Evolutionary conservation across 2,888 invertebrate species (phyloP).

Genomic region (Chrysodeixis includens): DNA sequence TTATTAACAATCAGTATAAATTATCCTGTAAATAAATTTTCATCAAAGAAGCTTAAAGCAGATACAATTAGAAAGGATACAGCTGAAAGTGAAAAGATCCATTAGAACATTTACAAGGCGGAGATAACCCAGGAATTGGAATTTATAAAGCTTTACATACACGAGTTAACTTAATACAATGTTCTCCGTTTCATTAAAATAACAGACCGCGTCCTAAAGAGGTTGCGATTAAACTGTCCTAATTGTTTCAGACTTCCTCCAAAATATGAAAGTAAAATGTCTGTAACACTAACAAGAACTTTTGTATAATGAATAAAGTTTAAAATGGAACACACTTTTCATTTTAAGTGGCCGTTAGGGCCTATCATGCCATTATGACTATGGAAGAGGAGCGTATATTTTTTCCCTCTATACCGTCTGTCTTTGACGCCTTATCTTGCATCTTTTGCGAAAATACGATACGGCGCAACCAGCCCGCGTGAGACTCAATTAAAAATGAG

Average conservation of each 20-base stretch:
- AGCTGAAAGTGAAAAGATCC: conserved; percentile 25
- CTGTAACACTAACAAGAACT: conserved; percentile 72
- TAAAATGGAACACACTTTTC: conserved; percentile 76
- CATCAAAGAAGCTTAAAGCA: conserved; percentile 20
- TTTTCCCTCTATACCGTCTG: conserved; percentile 49
- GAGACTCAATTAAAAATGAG: conserved; percentile 58
- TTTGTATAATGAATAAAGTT: conserved; percentile 76
- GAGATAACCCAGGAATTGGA: conserved; percentile 38
- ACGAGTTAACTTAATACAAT: conserved; percentile 54
- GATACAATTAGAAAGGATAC: conserved; percentile 36
- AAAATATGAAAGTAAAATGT: conserved; percentile 74
- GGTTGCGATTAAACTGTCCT: conserved; percentile 63
- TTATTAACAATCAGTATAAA: background rate
- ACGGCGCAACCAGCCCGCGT: conserved; percentile 51
- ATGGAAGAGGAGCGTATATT: conserved; percentile 57
- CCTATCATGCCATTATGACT: conserved; percentile 72
- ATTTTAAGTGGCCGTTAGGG: conserved; percentile 75
- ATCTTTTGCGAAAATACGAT: conserved; percentile 61
- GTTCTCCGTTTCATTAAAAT: conserved; percentile 59
- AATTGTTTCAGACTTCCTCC: conserved; percentile 69
- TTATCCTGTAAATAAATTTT: conserved; percentile 1
- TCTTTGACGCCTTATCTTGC: conserved; percentile 62
- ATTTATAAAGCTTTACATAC: conserved; percentile 51
- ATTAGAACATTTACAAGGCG: conserved; percentile 42
- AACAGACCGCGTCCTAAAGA: conserved; percentile 59